Base-by-base conservation (phyloP, 2,113 vertebrate species). In the Chauna torquata region DNA sequence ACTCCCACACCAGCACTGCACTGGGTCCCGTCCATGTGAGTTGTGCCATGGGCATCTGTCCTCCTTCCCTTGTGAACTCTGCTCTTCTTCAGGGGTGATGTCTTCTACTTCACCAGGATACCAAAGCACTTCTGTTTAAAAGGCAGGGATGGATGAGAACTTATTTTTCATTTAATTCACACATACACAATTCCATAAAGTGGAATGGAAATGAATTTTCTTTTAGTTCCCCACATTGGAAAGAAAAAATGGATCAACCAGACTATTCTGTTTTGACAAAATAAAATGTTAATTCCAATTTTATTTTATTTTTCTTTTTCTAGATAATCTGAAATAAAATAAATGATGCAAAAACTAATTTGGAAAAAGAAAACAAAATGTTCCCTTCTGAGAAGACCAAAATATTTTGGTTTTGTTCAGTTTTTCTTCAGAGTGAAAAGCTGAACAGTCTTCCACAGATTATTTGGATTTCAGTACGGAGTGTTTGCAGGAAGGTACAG, bases 81-180 rank as follows among this genome's bases (percentile, higher is more conserved):
- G 30, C 55, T 82, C 74, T 54, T 30, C 76, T 58, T 65, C 2
- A 4, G 8, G 32, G 23, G 5, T 15, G 47, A 40, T 22, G 20
- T 65, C 86, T 75, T 68, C 68, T 40, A 64, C 30, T 55, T 79
- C 57, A 55, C 16, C 62, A 88, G 49, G 40, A 40, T 90, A 64
- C 44, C 14, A 50, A 30, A 86, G 11, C 58, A n/a, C 28, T 77
- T 65, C 58, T 83, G 17, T 42, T 88, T 92, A 23, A 42, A 72
- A 69, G 25, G 4, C 59, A 32, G 0, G 10, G 58, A 28, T 75
- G 68, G 61, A 23, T 52, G 55, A 81, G 19, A 88, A 47, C 14
- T 90, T 16, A 18, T 68, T 86, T 92, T 42, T 42, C 25, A 59
- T 83, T 82, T 88, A 58, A 86, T 83, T 88, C 45, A 58, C 55